Evolutionary conservation across 1,140 invertebrate genomes (phyloP), one percentile per base, ranked within the genome.

Genomic region (Drosophila triauraria): DNA sequence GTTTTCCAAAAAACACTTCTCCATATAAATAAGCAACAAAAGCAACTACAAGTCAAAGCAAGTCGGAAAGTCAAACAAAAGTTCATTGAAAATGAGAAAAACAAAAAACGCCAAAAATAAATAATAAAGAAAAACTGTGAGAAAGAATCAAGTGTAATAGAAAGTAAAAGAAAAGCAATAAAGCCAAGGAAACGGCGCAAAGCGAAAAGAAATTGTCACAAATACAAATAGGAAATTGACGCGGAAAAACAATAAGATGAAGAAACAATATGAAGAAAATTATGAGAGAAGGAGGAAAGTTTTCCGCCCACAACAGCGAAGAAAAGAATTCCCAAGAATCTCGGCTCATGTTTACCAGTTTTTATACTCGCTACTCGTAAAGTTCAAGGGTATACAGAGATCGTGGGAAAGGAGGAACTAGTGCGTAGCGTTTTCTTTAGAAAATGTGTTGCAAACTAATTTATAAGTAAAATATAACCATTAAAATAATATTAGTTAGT

Each of bases 211-310:
- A 84, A 84, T 84, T 84, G 81, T 84, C 81, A 84, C 70, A 84
- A 84, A 84, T 84, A 84, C 81, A 84, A 84, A 84, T 84, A 84
- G 81, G 77, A 84, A 84, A 84, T 84, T 84, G 81, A 84, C 76
- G 81, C 81, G 81, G 53, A 63, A 84, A 83, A 79, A 84, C 78
- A 57, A 67, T 67, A 76, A 60, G 54, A 46, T n/a, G 30, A 71
- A 48, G 56, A 54, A 60, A 71, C 53, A 71, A 75, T 71, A 75
- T 59, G 57, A 54, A 15, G 40, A 42, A 64, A 76, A 58, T 59
- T 79, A 76, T 83, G 80, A 76, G 48, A 61, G 54, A 17, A 71
- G 51, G 69, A 59, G 65, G 54, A 32, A 76, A 78, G 38, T 78
- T 70, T 78, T 69, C 40, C 44, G 1, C 5, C 23, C 32, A 54